phyloP scores from a whole-genome alignment of 2,797 vertebrate species.

The Typhlichthys eigenmanni region DNA sequence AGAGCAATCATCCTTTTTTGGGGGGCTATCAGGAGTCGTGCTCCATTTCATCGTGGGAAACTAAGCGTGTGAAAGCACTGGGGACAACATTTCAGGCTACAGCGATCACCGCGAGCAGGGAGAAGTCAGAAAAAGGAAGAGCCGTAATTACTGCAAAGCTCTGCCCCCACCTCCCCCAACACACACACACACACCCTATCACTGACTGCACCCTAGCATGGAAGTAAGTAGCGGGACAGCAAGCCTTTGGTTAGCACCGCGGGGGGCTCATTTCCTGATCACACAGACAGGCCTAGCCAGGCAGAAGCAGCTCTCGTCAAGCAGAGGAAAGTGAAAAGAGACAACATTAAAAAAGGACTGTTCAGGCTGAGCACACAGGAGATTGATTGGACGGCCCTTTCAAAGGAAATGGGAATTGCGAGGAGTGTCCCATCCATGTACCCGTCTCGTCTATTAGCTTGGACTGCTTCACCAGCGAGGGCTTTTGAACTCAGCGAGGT shows the following conservation, averaged over 20 bases:
- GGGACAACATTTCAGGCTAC: conserved; percentile 77
- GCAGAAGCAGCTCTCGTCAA: conserved; percentile 69
- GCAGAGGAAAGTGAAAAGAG: conserved; percentile 71
- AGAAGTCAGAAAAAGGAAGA: conserved; percentile 79
- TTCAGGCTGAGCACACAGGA: conserved; percentile 84
- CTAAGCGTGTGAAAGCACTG: conserved; percentile 79
- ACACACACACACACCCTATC: conserved; percentile 29
- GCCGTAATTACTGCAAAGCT: conserved; percentile 65
- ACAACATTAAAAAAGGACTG: conserved; percentile 82
- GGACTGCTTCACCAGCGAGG: conserved; percentile 60
- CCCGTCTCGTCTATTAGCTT: conserved; percentile 74
- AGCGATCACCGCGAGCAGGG: conserved; percentile 71
- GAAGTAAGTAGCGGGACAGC: conserved; percentile 49
- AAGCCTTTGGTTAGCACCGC: conserved; percentile 79
- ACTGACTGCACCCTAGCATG: conserved; percentile 59
- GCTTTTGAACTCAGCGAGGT: conserved; percentile 12
- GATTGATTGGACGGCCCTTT: conserved; percentile 85
- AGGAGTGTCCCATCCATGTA: conserved; percentile 75
- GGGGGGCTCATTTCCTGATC: conserved; percentile 87
- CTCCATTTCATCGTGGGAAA: conserved; percentile 76
- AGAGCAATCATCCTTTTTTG: conserved; percentile 46
- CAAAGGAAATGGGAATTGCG: conserved; percentile 87
- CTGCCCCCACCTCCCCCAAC: conserved; percentile 12
- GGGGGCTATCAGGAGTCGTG: neutral
- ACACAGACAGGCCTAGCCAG: conserved; percentile 58